Evolutionary conservation across 2,797 vertebrate genomes (phyloP), one percentile per base, ranked within the genome.

Genomic region (Phataginus tetradactyla): DNA sequence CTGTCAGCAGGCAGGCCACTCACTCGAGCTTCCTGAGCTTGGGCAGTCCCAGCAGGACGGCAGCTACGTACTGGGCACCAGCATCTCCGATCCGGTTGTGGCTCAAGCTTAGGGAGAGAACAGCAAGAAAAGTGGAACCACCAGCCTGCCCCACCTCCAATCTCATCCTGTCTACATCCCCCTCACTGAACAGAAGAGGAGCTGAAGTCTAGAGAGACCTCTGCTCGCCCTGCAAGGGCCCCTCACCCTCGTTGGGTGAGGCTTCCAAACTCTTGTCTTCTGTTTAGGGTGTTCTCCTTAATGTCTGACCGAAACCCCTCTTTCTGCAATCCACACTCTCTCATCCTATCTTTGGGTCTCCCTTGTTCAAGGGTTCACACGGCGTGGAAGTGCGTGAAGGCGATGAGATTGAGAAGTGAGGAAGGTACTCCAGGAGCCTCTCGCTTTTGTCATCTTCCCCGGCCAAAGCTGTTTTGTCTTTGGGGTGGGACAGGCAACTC

Each of bases 11-110:
- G 39, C 55, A 4, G 61, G 59, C 69, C n/a, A 97, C 97, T 98
- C 80, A 98, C 99, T 99, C 97, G 27, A 99, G 97, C 85, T 96
- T 99, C 96, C 97, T 98, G 90, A 99, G 98, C 63, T 98, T 94
- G 4, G 97, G 98, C 98, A 99, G 99, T 39, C 57, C 55, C 0
- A 98, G 98, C 80, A 99, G 96, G 72, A 98, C 49, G 92, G 94
- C 96, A 29, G 98, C 98, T 68, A 99, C 97, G 94, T 97, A 96
- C 84, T 98, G 96, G 88, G 98, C 93, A 32, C 99, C 99, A 27
- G 21, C 11, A 18, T 99, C 98, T 93, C 98, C 98, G 69, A 99
- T 98, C 94, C 98, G 97, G 97, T 99, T 99, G 96, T 98, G 97
- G 32, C 98, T 99, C 98, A 99, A 97, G 96, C 99, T 99, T 98